Evolutionary conservation across 2,113 vertebrate genomes (phyloP), one percentile per base, ranked within the genome.

Genomic region (Phylloscopus whistleri): DNA sequence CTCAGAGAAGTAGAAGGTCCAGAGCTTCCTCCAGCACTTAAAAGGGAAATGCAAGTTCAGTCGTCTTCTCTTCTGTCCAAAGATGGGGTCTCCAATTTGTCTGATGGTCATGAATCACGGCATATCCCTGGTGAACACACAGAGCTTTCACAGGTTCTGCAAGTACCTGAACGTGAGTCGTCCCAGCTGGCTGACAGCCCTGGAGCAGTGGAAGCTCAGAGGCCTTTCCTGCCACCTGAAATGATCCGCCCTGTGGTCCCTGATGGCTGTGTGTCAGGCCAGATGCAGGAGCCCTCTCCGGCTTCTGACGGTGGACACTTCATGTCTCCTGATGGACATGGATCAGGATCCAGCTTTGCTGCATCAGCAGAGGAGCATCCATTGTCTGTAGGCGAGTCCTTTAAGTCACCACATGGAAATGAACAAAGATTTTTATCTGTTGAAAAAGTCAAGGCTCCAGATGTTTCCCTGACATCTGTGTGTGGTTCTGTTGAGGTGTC

Each of bases 361-460:
- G 24, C 51, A 39, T 48, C 78, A 21, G 0, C 3, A 72, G 85
- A 74, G 22, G 95, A 97, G 31, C 90, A 93, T 84, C 94, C 94
- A 0, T 76, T 96, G 26, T 96, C 97, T 91, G 95, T 94, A 84
- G 93, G 70, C 46, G 94, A 94, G 37, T 95, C 95, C 35, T 98
- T 98, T 44, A 94, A 93, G 30, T 97, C 98, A 76, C 91, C 92
- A 26, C 97, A 89, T 77, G 96, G n/a, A 87, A 83, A 55, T 28
- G 91, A 90, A 9, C 90, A 62, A 31, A 64, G 39, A 11, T 89
- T 83, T 49, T 73, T 76, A 37, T 51, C 75, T 80, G 28, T 88
- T 59, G 92, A 93, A 90, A 86, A 82, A 51, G 16, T 84, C 43
- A 79, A 75, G 37, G n/a, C 28, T 44, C 26, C 84, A 15, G 53